A percentile compares a stretch with the other conserved stretches of the same genome.
These are phyloP conservation scores for Carassius auratus DNA, from an alignment of 2,113 vertebrate genomes.

Conservation along the genomic window DNA sequence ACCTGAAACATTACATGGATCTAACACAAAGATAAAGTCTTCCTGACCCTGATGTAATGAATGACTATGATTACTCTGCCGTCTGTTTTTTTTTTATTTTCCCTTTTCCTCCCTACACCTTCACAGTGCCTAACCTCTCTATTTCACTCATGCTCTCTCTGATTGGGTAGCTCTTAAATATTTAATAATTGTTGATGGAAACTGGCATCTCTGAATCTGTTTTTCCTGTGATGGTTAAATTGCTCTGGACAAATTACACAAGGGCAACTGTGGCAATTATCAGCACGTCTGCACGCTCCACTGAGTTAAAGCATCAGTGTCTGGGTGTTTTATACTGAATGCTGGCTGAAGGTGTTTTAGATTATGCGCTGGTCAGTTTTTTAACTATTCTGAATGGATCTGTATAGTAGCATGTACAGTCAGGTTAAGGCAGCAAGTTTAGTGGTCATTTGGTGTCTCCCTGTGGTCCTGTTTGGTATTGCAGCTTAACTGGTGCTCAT, in stretches of 20 bases:
- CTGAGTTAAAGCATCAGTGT: too few relatives aligned
- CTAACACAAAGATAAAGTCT: background rate
- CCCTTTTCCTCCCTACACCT: background rate
- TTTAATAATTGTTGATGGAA: conserved; percentile 53
- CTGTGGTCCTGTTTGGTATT: too few relatives aligned
- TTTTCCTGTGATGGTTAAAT: conserved; percentile 40
- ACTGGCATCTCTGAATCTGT: conserved; percentile 51
- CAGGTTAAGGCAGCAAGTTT: too few relatives aligned
- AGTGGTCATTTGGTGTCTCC: too few relatives aligned
- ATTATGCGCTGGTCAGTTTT: too few relatives aligned
- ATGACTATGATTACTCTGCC: background rate
- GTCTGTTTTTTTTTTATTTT: background rate
- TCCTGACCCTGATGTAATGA: background rate
- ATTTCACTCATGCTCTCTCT: conserved; percentile 3
- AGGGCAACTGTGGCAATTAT: conserved; percentile 8
- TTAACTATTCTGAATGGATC: too few relatives aligned
- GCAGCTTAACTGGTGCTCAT: too few relatives aligned
- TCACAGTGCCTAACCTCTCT: conserved; percentile 6
- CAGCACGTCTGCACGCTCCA: background rate
- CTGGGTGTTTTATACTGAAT: too few relatives aligned
- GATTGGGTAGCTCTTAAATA: conserved; percentile 38
- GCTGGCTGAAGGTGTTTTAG: too few relatives aligned
- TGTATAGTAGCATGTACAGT: too few relatives aligned
- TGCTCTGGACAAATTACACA: conserved; percentile 29
- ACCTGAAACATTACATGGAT: conserved; percentile 11